Evolutionary conservation across 2,888 invertebrate species (phyloP).

Genomic region (Lacanobia wlatinum): DNA sequence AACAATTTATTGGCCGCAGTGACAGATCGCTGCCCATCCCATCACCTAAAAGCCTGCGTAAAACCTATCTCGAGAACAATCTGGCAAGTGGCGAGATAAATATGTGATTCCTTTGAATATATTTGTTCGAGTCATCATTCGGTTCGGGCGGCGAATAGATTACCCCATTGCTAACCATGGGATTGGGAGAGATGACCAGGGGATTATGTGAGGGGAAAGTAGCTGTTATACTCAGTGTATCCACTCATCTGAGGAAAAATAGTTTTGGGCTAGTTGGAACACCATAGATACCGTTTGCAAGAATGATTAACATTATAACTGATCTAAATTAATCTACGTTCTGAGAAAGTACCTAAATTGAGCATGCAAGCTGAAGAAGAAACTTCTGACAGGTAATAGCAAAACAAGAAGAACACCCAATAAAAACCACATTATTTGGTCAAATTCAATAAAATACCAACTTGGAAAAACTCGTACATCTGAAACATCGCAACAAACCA

Average conservation of each 20-base stretch:
- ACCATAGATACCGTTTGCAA: neutral
- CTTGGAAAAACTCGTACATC: conserved; percentile 2
- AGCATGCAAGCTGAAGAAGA: neutral
- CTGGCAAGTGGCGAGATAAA: conserved; percentile 55
- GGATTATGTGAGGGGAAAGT: neutral
- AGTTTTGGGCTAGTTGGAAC: neutral
- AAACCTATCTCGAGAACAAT: conserved; percentile 62
- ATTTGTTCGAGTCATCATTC: conserved; percentile 55
- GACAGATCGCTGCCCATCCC: conserved; percentile 57
- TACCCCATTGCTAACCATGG: conserved; percentile 39
- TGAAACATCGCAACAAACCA: conserved; percentile 38
- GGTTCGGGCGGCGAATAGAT: conserved; percentile 28
- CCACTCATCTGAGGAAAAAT: no score
- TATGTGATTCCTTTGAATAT: conserved; percentile 57
- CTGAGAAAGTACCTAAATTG: neutral
- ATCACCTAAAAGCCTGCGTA: conserved; percentile 63
- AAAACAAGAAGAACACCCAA: conserved; percentile 3
- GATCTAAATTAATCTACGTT: neutral
- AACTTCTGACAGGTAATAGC: neutral
- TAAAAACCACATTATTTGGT: conserved; percentile 33
- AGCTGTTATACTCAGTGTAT: neutral
- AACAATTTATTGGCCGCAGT: conserved; percentile 63
- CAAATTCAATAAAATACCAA: conserved; percentile 38
- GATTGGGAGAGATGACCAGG: conserved; percentile 3
- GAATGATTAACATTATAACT: neutral